These are phyloP conservation scores for Micrasema minimum DNA, from an alignment of 1,140 invertebrate species.

Conservation along the genomic window DNA sequence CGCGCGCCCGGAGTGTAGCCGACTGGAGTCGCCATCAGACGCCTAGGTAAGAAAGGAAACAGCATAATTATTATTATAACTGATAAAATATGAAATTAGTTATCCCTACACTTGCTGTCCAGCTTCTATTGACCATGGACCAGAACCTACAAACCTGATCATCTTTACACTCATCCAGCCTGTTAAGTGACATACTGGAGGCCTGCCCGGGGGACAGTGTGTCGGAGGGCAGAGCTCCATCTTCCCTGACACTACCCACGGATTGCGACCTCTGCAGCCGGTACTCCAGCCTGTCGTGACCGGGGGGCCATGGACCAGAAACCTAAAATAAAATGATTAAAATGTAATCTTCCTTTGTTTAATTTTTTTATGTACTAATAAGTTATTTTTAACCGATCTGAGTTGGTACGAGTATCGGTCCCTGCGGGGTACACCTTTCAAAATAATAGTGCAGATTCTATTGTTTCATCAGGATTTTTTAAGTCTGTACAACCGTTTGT, in stretches of 20 bases:
- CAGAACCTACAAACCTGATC: constrained; percentile 20
- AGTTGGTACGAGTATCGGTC: too few relatives aligned
- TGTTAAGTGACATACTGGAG: constrained; percentile 78
- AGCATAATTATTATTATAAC: too few relatives aligned
- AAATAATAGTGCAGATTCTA: too few relatives aligned
- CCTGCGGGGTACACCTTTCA: too few relatives aligned
- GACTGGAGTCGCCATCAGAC: constrained; percentile 55
- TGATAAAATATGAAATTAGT: too few relatives aligned
- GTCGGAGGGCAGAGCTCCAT: constrained; percentile 56
- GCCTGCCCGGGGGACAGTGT: constrained; percentile 68
- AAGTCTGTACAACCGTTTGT: too few relatives aligned
- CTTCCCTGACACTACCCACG: constrained; percentile 74
- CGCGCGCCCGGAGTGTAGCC: constrained; percentile 32
- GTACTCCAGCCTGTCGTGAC: constrained; percentile 51
- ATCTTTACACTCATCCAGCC: constrained; percentile 68
- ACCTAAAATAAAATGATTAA: not conserved
- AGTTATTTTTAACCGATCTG: too few relatives aligned
- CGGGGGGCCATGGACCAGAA: constrained; percentile 29
- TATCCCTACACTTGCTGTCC: too few relatives aligned
- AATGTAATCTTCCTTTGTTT: too few relatives aligned
- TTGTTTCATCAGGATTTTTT: too few relatives aligned
- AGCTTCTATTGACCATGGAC: too few relatives aligned
- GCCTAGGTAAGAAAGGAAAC: constrained; percentile 54
- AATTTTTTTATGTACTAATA: too few relatives aligned
- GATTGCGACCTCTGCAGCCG: constrained; percentile 75